Base-by-base conservation (phyloP, 2,113 vertebrate genomes). In the Prochilodus magdalenae region DNA sequence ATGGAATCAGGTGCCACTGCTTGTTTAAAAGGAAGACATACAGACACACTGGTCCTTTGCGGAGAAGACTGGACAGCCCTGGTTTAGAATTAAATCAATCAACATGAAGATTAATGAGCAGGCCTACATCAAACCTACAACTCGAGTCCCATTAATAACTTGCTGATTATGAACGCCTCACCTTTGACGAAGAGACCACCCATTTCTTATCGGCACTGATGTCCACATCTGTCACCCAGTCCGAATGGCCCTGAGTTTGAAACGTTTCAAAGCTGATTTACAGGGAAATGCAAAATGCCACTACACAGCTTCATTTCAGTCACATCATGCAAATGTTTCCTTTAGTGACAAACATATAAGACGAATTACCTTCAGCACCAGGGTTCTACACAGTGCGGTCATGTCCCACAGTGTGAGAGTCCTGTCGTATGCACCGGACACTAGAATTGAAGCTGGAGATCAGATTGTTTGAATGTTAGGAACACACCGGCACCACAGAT, bases 171-270 rank as follows among this genome's bases (percentile, higher is more conserved):
- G 0, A 69, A 10, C 8, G 29, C 1, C 30, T 80, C 90, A 96
- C 95, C 93, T 95, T 95, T 26, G 94, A 96, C 65, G 93, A 90
- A 49, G 95, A 96, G 13, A 90, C 83, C 84, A 96, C 81, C 91
- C 92, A 89, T 81, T 93, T 94, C 80, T 92, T 93, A 87, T 90
- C 86, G 15, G 75, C 85, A n/a, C 93, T 93, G 49, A 96, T 20
- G 0, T 90, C 92, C 55, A 95, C 92, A 73, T 95, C 94, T 57
- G 88, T 94, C 78, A 96, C 95, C 95, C 94, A 95, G 73, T 94
- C 94, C 24, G 20, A n/a, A 57, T 96, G 95, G 24, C 95, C 95
- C 96, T 96, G 75, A 13, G 83, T 44, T 40, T 85, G 87, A 59
- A 24, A 40, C 55, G 15, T 0, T 20, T 24, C 3, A 36, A 6